These are phyloP conservation scores for Hipparchia semele DNA, from an alignment of 2,888 invertebrate species.

Conservation along the genomic window DNA sequence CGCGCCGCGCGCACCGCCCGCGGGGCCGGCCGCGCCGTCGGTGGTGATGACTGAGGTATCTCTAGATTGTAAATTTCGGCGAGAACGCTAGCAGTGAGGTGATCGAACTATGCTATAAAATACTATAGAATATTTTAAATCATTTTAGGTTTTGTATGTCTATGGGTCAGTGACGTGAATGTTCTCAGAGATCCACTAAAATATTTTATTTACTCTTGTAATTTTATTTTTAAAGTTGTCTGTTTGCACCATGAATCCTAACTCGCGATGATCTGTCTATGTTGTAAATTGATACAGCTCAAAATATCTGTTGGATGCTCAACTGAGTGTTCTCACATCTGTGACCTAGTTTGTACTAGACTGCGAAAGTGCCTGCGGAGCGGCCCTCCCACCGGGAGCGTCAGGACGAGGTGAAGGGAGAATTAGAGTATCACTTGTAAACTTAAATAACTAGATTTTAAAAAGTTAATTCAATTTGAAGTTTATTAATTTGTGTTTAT, in stretches of 20 bases:
- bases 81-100: slow-evolving; percentile 51
- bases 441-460: slow-evolving; percentile 41
- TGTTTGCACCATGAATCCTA: slow-evolving; percentile 47
- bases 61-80: slow-evolving; percentile 58
- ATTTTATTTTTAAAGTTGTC: slow-evolving; percentile 56
- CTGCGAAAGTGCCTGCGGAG: slow-evolving; percentile 62
- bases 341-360: slow-evolving; percentile 48
- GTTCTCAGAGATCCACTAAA: slow-evolving; percentile 76
- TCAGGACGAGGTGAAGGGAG: slow-evolving; percentile 37
- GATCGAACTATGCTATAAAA: slow-evolving; percentile 55
- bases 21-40: slow-evolving; percentile 43
- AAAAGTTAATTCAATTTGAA: slow-evolving; percentile 43
- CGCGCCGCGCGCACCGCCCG: slow-evolving; percentile 42
- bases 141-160: slow-evolving; percentile 72
- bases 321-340: slow-evolving; percentile 31
- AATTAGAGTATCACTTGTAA: slow-evolving; percentile 38
- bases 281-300: slow-evolving; percentile 26
- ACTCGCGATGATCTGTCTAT: slow-evolving; percentile 52
- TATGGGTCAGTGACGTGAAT: slow-evolving; percentile 74
- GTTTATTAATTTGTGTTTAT: slow-evolving; percentile 43
- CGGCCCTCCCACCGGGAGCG: slow-evolving; percentile 36
- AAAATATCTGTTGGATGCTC: slow-evolving; percentile 33
- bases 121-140: slow-evolving; percentile 66
- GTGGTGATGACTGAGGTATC: slow-evolving; percentile 32
- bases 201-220: slow-evolving; percentile 74